These are phyloP conservation scores for Labeo rohita DNA, from an alignment of 2,113 vertebrate species.

Conservation along the genomic window DNA sequence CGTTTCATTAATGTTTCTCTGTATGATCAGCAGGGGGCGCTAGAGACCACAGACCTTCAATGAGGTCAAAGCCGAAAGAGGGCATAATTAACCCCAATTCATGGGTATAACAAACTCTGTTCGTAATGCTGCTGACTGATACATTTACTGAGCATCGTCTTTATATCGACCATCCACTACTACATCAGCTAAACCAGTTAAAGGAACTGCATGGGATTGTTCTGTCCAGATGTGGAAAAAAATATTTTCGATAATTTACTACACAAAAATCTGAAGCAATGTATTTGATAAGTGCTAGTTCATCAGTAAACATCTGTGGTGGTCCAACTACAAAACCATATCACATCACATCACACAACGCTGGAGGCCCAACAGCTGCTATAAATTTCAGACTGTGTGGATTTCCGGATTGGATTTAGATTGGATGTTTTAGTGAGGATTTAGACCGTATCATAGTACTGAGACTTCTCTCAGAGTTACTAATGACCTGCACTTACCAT, in stretches of 20 bases:
- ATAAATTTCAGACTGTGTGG: background rate
- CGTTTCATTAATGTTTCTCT: background rate
- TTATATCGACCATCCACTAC: background rate
- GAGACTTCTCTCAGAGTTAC: too few relatives aligned
- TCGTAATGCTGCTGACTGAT: background rate
- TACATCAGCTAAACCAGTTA: background rate
- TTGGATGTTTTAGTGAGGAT: too few relatives aligned
- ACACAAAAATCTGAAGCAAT: background rate
- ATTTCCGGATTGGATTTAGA: too few relatives aligned
- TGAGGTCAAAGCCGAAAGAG: background rate
- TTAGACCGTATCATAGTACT: too few relatives aligned
- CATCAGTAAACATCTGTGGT: background rate
- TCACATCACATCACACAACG: background rate
- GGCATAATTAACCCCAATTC: background rate
- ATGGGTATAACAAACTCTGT: background rate
- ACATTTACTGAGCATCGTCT: background rate
- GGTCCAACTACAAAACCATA: background rate
- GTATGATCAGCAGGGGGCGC: conserved; percentile 34
- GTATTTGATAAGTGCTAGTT: background rate
- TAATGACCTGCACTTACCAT: too few relatives aligned
- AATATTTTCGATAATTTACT: background rate
- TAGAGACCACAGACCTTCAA: background rate
- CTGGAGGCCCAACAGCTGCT: background rate
- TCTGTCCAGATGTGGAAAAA: background rate
- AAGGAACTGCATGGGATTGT: background rate